These are phyloP conservation scores for Peromyscus maniculatus DNA, from an alignment of 2,113 vertebrate genomes.

Conservation along the genomic window DNA sequence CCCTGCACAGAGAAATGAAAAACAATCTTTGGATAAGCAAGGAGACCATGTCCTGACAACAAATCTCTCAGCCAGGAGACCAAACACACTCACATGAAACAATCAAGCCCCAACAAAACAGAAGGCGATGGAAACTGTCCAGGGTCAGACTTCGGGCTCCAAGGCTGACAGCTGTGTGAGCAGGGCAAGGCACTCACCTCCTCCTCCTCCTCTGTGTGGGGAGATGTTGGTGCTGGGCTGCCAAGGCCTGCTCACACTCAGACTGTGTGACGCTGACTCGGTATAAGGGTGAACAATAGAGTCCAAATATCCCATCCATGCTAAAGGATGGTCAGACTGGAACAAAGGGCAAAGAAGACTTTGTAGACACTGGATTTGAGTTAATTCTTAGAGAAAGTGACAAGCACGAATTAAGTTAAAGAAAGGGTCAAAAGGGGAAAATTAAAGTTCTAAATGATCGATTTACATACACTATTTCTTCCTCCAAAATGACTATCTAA, in stretches of 20 bases:
- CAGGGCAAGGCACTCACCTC: background rate
- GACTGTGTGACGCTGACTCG: background rate
- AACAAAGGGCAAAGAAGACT: background rate
- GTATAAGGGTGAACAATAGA: background rate
- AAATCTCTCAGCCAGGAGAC: background rate
- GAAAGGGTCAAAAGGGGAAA: conserved; percentile 31
- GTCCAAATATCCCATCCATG: background rate
- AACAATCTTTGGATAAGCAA: background rate
- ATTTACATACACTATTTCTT: conserved; percentile 45
- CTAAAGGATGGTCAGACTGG: background rate
- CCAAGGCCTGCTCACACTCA: background rate
- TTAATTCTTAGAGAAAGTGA: conserved; percentile 61
- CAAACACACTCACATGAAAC: background rate
- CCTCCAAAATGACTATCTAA: conserved; percentile 28
- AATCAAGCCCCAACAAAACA: conserved; percentile 34
- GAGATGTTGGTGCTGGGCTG: background rate
- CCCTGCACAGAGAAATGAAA: background rate
- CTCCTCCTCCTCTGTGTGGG: background rate
- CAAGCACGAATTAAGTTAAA: conserved; percentile 22
- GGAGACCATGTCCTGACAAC: background rate
- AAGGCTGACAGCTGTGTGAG: background rate
- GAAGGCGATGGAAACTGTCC: background rate
- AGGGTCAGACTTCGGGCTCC: conserved; percentile 1
- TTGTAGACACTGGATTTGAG: background rate
- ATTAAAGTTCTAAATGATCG: background rate